Percentiles rank a stretch among this genome's conserved stretches.
Conservation (phyloP, 2,888 invertebrate genomes). For the Dynastes maya region DNA sequence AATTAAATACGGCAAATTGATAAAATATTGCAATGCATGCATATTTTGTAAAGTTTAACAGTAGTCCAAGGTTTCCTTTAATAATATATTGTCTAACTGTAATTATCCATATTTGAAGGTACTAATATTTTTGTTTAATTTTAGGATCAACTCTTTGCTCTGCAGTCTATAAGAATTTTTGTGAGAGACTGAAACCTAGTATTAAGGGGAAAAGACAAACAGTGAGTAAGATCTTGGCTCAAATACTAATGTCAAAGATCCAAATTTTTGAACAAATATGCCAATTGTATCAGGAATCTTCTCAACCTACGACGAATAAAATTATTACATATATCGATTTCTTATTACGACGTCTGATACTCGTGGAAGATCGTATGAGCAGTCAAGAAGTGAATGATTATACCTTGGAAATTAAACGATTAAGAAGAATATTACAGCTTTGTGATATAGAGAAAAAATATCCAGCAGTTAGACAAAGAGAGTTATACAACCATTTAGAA, state of each 20-base stretch:
- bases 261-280: slow-evolving; percentile 58
- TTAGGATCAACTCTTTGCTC: background rate
- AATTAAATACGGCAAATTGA: too few species aligned
- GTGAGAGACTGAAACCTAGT: slow-evolving; percentile 38
- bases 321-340: slow-evolving; percentile 54
- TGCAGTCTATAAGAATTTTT: slow-evolving; percentile 12
- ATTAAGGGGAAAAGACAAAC: slow-evolving; percentile 53
- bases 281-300: slow-evolving; percentile 49
- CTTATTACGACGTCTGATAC: slow-evolving; percentile 54
- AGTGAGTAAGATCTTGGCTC: slow-evolving; percentile 54
- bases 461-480: slow-evolving; percentile 23
- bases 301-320: slow-evolving; percentile 9
- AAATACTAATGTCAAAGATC: slow-evolving; percentile 56
- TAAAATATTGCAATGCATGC: too few species aligned
- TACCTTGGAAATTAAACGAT: slow-evolving; percentile 61
- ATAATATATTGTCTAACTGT: too few species aligned
- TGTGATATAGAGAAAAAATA: slow-evolving; percentile 49
- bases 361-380: slow-evolving; percentile 59
- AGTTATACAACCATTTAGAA: slow-evolving; percentile 31
- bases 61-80: too few species aligned
- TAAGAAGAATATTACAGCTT: slow-evolving; percentile 62
- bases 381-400: slow-evolving; percentile 64
- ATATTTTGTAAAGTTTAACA: too few species aligned
- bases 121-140: background rate
- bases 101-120: too few species aligned